A percentile compares a stretch with the other conserved stretches of the same genome.
phyloP scores from a whole-genome alignment of 2,888 invertebrate species.

The Acanthopleura granulata region DNA sequence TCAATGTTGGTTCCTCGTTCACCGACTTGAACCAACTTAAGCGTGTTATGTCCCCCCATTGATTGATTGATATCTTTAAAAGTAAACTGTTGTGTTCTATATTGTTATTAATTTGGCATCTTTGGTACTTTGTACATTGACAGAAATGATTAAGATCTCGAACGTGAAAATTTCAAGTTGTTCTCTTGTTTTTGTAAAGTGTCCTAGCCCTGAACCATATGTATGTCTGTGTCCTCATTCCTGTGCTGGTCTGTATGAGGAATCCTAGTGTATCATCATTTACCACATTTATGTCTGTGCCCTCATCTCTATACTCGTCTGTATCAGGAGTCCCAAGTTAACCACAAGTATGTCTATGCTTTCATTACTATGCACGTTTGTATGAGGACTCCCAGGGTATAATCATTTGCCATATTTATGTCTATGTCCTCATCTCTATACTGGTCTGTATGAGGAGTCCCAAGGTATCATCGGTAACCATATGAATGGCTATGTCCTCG shows the following conservation, averaged over 20 bases:
- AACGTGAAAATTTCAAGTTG: too few species aligned
- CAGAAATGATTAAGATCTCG: too few species aligned
- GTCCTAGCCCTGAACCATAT: constrained; percentile 67
- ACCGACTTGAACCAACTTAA: too few species aligned
- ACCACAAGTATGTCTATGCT: constrained; percentile 63
- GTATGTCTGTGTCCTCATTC: too few species aligned
- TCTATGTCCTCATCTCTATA: constrained; percentile 3
- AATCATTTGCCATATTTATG: constrained; percentile 75
- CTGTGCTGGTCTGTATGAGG: constrained; percentile 75
- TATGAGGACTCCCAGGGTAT: constrained; percentile 79
- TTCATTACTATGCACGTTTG: constrained; percentile 70
- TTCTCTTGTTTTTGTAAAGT: too few species aligned
- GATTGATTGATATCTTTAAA: too few species aligned
- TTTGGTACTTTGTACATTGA: too few species aligned
- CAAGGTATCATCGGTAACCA: constrained; percentile 79
- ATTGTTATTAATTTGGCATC: too few species aligned
- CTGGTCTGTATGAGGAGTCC: constrained; percentile 77
- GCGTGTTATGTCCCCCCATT: too few species aligned
- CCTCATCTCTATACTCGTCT: constrained; percentile 71
- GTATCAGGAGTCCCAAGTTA: constrained; percentile 77
- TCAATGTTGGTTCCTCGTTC: too few species aligned
- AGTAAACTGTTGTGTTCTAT: too few species aligned
- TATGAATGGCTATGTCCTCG: constrained; percentile 70
- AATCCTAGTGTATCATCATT: constrained; percentile 78
- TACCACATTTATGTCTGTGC: constrained; percentile 73